A percentile compares a stretch with the other conserved stretches of the same genome.
These are phyloP conservation scores for Crax fasciolata DNA, from an alignment of 2,797 vertebrate genomes.

Conservation along the genomic window DNA sequence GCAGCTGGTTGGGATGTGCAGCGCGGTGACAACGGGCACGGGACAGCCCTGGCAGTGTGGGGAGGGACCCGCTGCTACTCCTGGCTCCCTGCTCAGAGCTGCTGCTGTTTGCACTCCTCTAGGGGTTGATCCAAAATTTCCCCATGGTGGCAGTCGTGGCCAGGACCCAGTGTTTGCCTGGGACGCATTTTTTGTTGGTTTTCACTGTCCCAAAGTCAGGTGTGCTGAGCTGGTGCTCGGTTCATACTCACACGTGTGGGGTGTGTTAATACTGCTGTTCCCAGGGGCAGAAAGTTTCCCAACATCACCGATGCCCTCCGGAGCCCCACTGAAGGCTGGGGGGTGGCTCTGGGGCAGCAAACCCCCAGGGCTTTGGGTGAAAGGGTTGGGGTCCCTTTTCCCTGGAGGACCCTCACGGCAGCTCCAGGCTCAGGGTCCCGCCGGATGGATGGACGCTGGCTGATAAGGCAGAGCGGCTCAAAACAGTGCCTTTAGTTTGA, in stretches of 20 bases:
- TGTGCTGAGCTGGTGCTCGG: neutral
- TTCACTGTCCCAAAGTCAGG: conserved; percentile 2
- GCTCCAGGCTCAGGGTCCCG: neutral
- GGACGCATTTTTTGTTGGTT: neutral
- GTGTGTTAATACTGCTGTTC: neutral
- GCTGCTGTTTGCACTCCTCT: neutral
- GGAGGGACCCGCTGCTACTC: neutral
- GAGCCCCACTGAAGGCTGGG: neutral
- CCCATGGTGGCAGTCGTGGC: neutral
- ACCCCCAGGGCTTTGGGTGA: neutral
- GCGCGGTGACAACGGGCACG: neutral
- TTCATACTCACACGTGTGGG: neutral
- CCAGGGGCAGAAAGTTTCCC: neutral
- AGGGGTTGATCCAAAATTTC: neutral
- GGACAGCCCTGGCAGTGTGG: neutral
- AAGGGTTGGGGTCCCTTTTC: neutral
- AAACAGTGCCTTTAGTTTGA: conserved; percentile 46
- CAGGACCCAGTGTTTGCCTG: neutral
- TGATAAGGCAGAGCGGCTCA: conserved; percentile 58
- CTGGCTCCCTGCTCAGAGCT: neutral
- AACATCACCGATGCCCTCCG: fast-evolving
- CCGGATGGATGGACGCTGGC: neutral
- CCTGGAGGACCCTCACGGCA: neutral
- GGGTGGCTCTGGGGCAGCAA: neutral
- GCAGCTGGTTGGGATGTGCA: conserved; percentile 1